A percentile compares a stretch with the other conserved stretches of the same genome.
These are phyloP conservation scores for Melikaiella ostensackeni DNA, from an alignment of 2,888 invertebrate genomes.

Conservation along the genomic window DNA sequence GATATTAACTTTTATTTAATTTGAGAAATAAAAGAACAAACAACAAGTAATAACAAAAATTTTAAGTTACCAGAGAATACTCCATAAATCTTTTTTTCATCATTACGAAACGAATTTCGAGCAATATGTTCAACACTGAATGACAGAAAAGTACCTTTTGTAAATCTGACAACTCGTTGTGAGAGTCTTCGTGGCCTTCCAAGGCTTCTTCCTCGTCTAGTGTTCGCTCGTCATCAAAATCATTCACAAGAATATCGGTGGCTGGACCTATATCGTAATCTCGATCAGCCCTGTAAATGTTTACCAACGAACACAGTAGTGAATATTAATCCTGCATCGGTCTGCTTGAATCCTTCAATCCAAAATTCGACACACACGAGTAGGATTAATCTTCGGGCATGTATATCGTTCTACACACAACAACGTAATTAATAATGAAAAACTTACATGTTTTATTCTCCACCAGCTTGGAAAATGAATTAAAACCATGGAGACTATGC, in stretches of 20 bases:
- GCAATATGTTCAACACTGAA: background rate
- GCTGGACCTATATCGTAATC: slow-evolving; percentile 91
- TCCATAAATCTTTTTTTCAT: background rate
- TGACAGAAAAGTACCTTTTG: slow-evolving; percentile 81
- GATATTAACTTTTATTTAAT: too few relatives aligned
- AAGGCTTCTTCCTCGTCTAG: slow-evolving; percentile 98
- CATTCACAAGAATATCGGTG: slow-evolving; percentile 97
- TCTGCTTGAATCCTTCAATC: background rate
- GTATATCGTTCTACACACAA: background rate
- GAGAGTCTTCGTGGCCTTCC: slow-evolving; percentile 92
- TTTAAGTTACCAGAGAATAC: background rate
- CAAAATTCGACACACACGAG: background rate
- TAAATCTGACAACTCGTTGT: slow-evolving; percentile 92
- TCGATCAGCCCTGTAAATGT: slow-evolving; percentile 73
- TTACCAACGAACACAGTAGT: background rate
- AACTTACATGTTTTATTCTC: slow-evolving; percentile 33
- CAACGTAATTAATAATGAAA: background rate
- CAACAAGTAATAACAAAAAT: background rate
- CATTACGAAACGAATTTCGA: background rate
- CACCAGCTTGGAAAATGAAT: background rate
- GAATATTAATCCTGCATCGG: background rate
- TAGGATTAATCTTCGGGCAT: background rate
- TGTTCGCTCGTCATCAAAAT: slow-evolving; percentile 98
- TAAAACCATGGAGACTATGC: slow-evolving; percentile 14
- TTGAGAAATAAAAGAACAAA: too few relatives aligned